Conservation (phyloP, 2,113 vertebrate species). For the Eulemur macaco region DNA sequence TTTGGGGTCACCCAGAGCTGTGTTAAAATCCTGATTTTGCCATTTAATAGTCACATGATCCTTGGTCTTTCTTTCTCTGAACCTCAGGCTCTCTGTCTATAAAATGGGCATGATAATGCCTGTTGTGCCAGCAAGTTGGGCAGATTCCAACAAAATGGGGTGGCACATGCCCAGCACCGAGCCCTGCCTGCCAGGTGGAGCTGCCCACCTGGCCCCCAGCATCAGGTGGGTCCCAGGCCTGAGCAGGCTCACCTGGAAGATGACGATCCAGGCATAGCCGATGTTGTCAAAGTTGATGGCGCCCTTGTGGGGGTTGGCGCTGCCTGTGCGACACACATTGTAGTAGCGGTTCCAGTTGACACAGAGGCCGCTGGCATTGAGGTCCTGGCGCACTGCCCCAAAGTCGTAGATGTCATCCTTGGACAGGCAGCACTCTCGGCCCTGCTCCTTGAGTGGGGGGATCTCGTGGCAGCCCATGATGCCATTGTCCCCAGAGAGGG, state of each 20-base stretch:
- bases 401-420: constrained; percentile 93
- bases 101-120: rapidly evolving
- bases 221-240: rapidly evolving
- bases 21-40: neutral
- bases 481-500: constrained; percentile 95
- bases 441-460: constrained; percentile 91
- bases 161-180: neutral
- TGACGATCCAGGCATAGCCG: constrained; percentile 98
- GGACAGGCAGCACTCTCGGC: constrained; percentile 93
- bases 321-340: constrained; percentile 94
- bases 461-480: constrained; percentile 97
- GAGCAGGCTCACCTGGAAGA: constrained; percentile 91
- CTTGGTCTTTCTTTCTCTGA: neutral
- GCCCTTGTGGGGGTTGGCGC: constrained; percentile 95
- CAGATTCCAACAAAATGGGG: neutral
- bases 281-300: constrained; percentile 99
- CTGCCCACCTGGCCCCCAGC: neutral
- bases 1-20: neutral
- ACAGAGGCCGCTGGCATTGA: constrained; percentile 90
- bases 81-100: neutral
- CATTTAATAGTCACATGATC: neutral
- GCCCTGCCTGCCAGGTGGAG: neutral
- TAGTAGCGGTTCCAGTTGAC: constrained; percentile 99
- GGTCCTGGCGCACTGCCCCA: constrained; percentile 88
- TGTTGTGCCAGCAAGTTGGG: rapidly evolving